A percentile compares a stretch with the other conserved stretches of the same genome.
Conservation (phyloP, 2,888 invertebrate genomes). For the Tupiocoris notatus region DNA sequence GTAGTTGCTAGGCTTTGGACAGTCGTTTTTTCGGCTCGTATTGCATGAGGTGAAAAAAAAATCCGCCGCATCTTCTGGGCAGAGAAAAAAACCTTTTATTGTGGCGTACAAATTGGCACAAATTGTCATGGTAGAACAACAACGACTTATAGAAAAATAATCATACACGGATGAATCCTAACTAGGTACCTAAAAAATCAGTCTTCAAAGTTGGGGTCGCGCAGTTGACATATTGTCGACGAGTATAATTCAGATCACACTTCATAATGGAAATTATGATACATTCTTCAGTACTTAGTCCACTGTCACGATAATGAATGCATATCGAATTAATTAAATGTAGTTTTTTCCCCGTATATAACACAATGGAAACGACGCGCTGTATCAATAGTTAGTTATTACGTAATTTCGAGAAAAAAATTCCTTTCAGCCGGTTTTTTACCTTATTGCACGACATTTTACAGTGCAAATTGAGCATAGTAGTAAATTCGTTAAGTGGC, state of each 20-base stretch:
- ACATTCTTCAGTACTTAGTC: too few relatives aligned
- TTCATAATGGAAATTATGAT: slow-evolving; percentile 12
- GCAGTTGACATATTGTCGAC: slow-evolving; percentile 36
- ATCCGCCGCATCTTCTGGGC: background rate
- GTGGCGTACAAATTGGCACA: slow-evolving; percentile 40
- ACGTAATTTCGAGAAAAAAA: too few relatives aligned
- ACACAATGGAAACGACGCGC: too few relatives aligned
- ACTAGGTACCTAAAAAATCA: slow-evolving; percentile 31
- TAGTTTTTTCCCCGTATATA: too few relatives aligned
- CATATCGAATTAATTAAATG: too few relatives aligned
- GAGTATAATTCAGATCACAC: slow-evolving; percentile 26
- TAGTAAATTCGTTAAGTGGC: background rate
- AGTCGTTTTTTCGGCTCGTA: too few relatives aligned
- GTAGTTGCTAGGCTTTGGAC: too few relatives aligned
- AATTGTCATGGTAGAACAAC: slow-evolving; percentile 38
- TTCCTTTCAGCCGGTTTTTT: too few relatives aligned
- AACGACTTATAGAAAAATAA: slow-evolving; percentile 38
- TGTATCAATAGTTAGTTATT: too few relatives aligned
- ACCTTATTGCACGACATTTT: slow-evolving; percentile 15
- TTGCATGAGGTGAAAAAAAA: too few relatives aligned
- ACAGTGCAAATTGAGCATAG: slow-evolving; percentile 21
- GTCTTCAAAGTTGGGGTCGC: slow-evolving; percentile 33
- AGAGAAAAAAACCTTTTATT: slow-evolving; percentile 39
- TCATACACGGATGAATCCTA: slow-evolving; percentile 30
- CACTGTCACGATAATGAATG: too few relatives aligned